Evolutionary conservation across 2,888 invertebrate genomes (phyloP), one percentile per base, ranked within the genome.

Genomic region (Apeira syringaria): DNA sequence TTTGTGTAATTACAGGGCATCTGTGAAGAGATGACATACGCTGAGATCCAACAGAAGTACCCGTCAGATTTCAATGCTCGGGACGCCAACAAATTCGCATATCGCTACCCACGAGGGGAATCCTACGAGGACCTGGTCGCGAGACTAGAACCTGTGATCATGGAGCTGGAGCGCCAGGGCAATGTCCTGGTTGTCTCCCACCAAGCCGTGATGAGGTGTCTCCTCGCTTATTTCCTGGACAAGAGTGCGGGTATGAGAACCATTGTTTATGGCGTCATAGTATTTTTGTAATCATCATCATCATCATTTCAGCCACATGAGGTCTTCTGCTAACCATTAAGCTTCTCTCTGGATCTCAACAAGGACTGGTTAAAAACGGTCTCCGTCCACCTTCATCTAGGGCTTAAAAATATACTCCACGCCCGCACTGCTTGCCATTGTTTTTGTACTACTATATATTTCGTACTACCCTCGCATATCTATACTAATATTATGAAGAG

Each of bases 1-100:
- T 15, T 5, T 5, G 1, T 6, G 3, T n/a, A n/a, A 15, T 32
- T 12, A 5, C 83, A 98, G 97, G 99, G 99, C 37, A 98, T 98
- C 60, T 99, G 99, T 78, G 99, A 99, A 80, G 99, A 99, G 82
- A 97, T 99, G 97, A 99, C 99, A 0, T 99, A 99, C 73, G 97
- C 98, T 61, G 98, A 99, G 83, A 99, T 99, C 59, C 95, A 96
- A 56, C 93, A 93, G 38, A 95, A 96, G 64, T 98, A 95, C 82
- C 99, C 99, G 0, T 95, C 96, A 20, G 99, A 99, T 78, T 99
- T 99, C 86, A 95, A 96, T 53, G 95, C 98, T 8, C 92, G 99
- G 38, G 99, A 99, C 87, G 94, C 96, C 56, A 98, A 99, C 83
- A 99, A 99, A 91, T 99, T 99, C 80, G 98, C 98, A 12, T 97